Percentiles rank a stretch among this genome's conserved stretches.
phyloP scores from a whole-genome alignment of 2,113 vertebrate species.

The Equus quagga region DNA sequence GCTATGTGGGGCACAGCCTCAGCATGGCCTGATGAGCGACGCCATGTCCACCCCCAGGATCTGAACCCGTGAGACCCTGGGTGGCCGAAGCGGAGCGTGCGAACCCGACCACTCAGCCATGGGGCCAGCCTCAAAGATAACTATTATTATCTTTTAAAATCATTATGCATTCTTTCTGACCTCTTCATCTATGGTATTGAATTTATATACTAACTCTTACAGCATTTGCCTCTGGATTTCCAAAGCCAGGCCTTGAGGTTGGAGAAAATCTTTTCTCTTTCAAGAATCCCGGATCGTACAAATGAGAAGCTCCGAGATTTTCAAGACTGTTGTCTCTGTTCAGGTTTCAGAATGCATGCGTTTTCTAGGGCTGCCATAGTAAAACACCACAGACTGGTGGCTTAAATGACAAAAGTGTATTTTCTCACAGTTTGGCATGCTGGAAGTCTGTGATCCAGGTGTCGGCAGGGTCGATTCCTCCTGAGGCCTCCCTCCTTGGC shows the following conservation, averaged over 20 bases:
- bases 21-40: too few relatives aligned
- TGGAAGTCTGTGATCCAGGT: background rate
- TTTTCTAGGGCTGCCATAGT: background rate
- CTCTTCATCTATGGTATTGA: background rate
- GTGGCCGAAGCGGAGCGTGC: too few relatives aligned
- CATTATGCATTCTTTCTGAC: background rate
- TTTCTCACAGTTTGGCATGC: background rate
- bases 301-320: background rate
- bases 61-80: too few relatives aligned
- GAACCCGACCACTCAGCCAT: too few relatives aligned
- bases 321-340: background rate
- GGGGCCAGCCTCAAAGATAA: background rate
- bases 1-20: too few relatives aligned
- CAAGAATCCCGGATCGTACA: background rate
- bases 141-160: background rate
- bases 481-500: background rate
- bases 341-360: background rate
- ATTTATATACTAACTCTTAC: background rate
- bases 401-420: background rate
- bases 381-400: background rate
- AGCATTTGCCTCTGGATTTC: background rate
- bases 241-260: background rate
- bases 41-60: too few relatives aligned
- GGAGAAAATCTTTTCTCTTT: background rate
- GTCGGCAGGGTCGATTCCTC: background rate